Evolutionary conservation across 1,140 invertebrate species (phyloP).

Genomic region (Pogonomyrmex barbatus): DNA sequence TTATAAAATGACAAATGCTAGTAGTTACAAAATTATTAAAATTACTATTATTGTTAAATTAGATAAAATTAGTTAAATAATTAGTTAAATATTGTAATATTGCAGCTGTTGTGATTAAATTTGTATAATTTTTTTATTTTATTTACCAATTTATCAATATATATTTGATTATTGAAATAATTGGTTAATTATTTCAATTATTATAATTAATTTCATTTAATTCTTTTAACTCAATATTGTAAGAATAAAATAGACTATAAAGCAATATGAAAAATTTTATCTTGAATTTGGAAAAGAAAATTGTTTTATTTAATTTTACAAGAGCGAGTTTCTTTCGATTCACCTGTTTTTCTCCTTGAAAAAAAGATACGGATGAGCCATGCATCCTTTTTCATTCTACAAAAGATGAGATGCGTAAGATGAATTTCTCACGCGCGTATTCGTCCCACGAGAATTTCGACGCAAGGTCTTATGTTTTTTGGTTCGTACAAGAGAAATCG

Average conservation of each 20-base stretch:
- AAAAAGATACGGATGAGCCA: background rate
- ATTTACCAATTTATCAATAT: background rate
- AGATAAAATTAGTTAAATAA: background rate
- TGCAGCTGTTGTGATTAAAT: background rate
- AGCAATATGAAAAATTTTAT: background rate
- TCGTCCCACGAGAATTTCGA: conserved; percentile 15
- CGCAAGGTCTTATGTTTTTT: conserved; percentile 48
- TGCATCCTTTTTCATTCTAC: conserved; percentile 13
- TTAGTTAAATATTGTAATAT: background rate
- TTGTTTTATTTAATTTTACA: background rate
- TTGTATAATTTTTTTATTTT: background rate
- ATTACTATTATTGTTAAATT: background rate
- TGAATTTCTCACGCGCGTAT: conserved; percentile 38
- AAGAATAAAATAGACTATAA: background rate
- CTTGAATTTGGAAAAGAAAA: background rate
- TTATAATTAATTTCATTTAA: background rate
- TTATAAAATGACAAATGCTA: background rate
- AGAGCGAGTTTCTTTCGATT: conserved; percentile 31
- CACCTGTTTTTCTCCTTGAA: background rate
- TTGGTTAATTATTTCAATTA: background rate
- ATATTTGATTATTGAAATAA: background rate
- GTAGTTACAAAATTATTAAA: background rate
- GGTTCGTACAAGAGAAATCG: conserved; percentile 46
- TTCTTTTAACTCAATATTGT: conserved; percentile 15
- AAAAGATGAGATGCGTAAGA: conserved; percentile 35